Percentiles rank a stretch among this genome's conserved stretches.
Evolutionary conservation across 1,140 invertebrate genomes (phyloP).

Genomic region (Drosophila grimshawi): DNA sequence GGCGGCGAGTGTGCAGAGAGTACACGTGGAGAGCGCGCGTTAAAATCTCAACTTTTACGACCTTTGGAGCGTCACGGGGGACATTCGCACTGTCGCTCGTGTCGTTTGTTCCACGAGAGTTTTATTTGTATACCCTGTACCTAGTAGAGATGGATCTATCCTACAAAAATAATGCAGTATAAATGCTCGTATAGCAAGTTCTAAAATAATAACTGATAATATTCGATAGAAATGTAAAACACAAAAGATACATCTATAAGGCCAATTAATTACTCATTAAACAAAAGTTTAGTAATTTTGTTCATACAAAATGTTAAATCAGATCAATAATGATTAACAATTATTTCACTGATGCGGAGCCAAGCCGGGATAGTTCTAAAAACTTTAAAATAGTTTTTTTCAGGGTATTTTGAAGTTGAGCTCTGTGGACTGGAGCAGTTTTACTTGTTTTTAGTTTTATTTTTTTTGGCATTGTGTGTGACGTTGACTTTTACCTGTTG

Average conservation of each 20-base stretch:
- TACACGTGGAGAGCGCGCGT: slow-evolving; percentile 77
- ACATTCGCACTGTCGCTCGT: slow-evolving; percentile 13
- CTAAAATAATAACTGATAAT: too few relatives aligned
- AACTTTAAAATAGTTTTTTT: background rate
- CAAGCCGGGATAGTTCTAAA: too few relatives aligned
- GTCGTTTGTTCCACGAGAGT: slow-evolving; percentile 24
- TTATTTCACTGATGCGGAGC: too few relatives aligned
- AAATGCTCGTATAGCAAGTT: too few relatives aligned
- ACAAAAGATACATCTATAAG: background rate
- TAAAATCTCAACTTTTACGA: slow-evolving; percentile 84
- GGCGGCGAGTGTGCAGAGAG: background rate
- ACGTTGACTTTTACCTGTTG: slow-evolving; percentile 50
- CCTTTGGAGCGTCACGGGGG: slow-evolving; percentile 54
- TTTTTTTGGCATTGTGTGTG: slow-evolving; percentile 13
- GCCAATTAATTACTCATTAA: too few relatives aligned
- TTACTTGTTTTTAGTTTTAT: slow-evolving; percentile 15
- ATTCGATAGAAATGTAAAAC: background rate
- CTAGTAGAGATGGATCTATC: too few relatives aligned
- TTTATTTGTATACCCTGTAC: slow-evolving; percentile 8
- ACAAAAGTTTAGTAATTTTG: too few relatives aligned
- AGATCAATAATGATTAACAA: too few relatives aligned
- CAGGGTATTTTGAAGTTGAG: background rate
- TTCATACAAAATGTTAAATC: too few relatives aligned
- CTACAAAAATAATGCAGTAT: too few relatives aligned
- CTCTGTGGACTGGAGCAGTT: too few relatives aligned